phyloP scores from a whole-genome alignment of 2,888 invertebrate genomes.

The Horisme vitalbata region DNA sequence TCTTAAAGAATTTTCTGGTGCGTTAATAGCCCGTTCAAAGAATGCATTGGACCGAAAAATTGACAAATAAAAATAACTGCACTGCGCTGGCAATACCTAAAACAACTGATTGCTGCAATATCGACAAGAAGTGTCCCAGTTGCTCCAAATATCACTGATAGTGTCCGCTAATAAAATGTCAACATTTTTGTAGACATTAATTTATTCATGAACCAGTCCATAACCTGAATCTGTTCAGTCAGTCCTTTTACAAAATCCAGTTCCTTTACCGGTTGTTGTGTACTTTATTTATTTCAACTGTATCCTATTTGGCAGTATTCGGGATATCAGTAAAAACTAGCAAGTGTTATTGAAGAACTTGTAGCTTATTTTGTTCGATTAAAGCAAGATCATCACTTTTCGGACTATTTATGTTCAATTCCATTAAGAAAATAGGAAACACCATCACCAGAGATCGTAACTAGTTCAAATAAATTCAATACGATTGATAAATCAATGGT shows the following conservation, averaged over 20 bases:
- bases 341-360: too few relatives aligned
- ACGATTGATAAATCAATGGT: too few relatives aligned
- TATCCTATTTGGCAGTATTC: background rate
- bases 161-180: conserved; percentile 25
- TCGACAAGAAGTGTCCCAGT: conserved; percentile 24
- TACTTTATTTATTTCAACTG: background rate
- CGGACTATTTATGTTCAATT: too few relatives aligned
- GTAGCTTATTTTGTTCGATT: too few relatives aligned
- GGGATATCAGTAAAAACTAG: too few relatives aligned
- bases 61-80: conserved; percentile 51
- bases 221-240: conserved; percentile 9
- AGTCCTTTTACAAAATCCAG: background rate
- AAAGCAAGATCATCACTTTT: too few relatives aligned
- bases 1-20: conserved; percentile 46
- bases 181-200: conserved; percentile 25
- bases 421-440: too few relatives aligned
- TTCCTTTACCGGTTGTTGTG: background rate
- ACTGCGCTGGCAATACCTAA: conserved; percentile 10
- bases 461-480: too few relatives aligned
- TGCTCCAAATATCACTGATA: conserved; percentile 23
- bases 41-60: conserved; percentile 64
- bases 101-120: conserved; percentile 23
- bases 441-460: too few relatives aligned
- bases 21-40: conserved; percentile 43
- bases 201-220: conserved; percentile 27